A percentile compares a stretch with the other conserved stretches of the same genome.
These are phyloP conservation scores for Drosophila emarginata DNA, from an alignment of 2,888 invertebrate genomes.

Conservation along the genomic window DNA sequence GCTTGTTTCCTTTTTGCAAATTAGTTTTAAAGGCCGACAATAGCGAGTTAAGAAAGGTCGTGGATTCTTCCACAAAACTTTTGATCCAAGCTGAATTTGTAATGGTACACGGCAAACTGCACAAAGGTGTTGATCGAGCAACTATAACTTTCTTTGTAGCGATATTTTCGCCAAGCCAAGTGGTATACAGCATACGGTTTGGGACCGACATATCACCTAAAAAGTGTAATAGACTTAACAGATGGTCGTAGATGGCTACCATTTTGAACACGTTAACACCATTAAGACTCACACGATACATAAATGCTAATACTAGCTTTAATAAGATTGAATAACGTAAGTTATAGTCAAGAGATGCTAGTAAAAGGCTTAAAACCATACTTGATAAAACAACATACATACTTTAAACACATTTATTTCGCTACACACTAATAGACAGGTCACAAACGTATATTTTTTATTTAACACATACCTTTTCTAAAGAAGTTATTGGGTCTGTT, in stretches of 20 bases:
- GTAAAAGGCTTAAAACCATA: constrained; percentile 14
- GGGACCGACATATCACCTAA: not conserved
- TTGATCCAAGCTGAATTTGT: not conserved
- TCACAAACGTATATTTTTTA: not conserved
- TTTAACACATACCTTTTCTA: not conserved
- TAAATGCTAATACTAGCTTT: constrained; percentile 11
- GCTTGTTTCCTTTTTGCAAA: no score
- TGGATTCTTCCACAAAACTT: no score
- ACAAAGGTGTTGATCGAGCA: not conserved
- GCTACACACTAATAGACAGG: not conserved
- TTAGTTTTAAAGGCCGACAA: no score
- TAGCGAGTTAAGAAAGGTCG: no score
- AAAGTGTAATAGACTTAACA: not conserved
- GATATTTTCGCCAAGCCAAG: not conserved
- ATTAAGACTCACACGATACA: constrained; percentile 10
- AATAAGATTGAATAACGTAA: constrained; percentile 21
- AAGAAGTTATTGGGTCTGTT: not conserved
- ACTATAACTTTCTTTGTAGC: not conserved
- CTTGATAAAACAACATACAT: constrained; percentile 4
- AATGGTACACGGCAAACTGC: not conserved
- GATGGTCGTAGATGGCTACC: not conserved
- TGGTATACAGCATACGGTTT: not conserved
- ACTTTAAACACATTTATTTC: constrained; percentile 8
- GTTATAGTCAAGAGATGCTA: constrained; percentile 14
- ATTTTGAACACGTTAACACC: constrained; percentile 8